phyloP scores from a whole-genome alignment of 1,140 invertebrate species.

The Ips nitidus region DNA sequence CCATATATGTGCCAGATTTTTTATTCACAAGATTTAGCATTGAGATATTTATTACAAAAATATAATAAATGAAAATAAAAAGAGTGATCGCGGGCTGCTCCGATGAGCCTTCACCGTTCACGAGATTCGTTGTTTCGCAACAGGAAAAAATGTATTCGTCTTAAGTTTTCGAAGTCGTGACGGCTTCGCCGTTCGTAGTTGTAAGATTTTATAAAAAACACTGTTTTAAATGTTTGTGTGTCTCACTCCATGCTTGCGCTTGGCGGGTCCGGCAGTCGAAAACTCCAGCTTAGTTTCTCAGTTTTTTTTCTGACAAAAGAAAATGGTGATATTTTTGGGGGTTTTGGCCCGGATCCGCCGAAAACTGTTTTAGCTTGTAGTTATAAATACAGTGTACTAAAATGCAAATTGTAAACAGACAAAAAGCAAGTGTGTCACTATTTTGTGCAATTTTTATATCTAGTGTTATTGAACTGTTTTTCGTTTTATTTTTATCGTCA shows the following conservation, averaged over 20 bases:
- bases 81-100: constrained; percentile 39
- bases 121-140: constrained; percentile 44
- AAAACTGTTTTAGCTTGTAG: constrained; percentile 34
- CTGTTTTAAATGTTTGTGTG: constrained; percentile 53
- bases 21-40: constrained; percentile 51
- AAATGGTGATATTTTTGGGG: background rate
- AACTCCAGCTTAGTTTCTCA: background rate
- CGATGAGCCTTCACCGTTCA: constrained; percentile 38
- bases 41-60: constrained; percentile 36
- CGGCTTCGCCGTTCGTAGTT: constrained; percentile 45
- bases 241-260: constrained; percentile 49
- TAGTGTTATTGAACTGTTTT: constrained; percentile 39
- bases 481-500: constrained; percentile 38
- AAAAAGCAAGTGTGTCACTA: constrained; percentile 44
- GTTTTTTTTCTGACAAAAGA: constrained; percentile 16
- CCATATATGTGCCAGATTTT: constrained; percentile 57
- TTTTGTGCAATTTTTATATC: constrained; percentile 46
- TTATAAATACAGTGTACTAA: constrained; percentile 32
- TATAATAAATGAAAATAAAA: constrained; percentile 12
- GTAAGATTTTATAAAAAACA: constrained; percentile 48
- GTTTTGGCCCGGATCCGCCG: constrained; percentile 4
- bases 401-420: constrained; percentile 34
- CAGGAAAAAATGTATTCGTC: constrained; percentile 36
- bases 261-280: constrained; percentile 25
- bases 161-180: constrained; percentile 41